A percentile compares a stretch with the other conserved stretches of the same genome.
phyloP scores from a whole-genome alignment of 2,113 vertebrate species.

The Chlamydotis undulata region DNA sequence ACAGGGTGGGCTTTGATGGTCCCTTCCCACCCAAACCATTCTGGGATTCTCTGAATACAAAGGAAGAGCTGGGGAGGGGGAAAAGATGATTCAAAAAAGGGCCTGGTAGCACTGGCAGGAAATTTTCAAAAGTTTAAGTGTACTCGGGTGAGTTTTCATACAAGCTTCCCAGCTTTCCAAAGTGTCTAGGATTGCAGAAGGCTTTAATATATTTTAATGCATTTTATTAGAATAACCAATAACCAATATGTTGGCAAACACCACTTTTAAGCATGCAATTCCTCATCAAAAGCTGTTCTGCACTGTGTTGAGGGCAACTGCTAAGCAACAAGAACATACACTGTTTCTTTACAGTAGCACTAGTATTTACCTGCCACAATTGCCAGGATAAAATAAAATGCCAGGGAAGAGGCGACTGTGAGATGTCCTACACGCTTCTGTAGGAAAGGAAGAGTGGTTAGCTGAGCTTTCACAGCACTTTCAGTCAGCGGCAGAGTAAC shows the following conservation, averaged over 20 bases:
- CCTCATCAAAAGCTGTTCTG: background rate
- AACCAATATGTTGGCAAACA: background rate
- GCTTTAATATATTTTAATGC: background rate
- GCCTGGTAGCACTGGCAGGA: background rate
- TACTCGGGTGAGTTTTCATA: background rate
- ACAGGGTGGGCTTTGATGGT: too few relatives aligned
- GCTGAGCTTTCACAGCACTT: background rate
- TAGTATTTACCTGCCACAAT: background rate
- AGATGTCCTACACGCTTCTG: background rate
- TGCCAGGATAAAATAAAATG: background rate
- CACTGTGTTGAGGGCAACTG: background rate
- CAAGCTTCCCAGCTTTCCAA: background rate
- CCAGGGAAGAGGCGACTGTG: background rate
- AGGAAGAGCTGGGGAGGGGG: background rate
- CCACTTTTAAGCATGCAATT: background rate
- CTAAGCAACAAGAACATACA: slow-evolving; percentile 21
- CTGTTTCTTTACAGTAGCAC: background rate
- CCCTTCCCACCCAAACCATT: too few relatives aligned
- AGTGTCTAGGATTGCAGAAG: background rate
- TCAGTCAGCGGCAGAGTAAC: background rate
- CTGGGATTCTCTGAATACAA: rapidly evolving
- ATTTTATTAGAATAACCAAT: background rate
- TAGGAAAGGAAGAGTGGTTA: background rate
- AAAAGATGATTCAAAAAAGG: background rate
- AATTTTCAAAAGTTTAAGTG: background rate